Percentiles rank a stretch among this genome's conserved stretches.
phyloP scores from a whole-genome alignment of 2,113 vertebrate genomes.

The Calonectris borealis region DNA sequence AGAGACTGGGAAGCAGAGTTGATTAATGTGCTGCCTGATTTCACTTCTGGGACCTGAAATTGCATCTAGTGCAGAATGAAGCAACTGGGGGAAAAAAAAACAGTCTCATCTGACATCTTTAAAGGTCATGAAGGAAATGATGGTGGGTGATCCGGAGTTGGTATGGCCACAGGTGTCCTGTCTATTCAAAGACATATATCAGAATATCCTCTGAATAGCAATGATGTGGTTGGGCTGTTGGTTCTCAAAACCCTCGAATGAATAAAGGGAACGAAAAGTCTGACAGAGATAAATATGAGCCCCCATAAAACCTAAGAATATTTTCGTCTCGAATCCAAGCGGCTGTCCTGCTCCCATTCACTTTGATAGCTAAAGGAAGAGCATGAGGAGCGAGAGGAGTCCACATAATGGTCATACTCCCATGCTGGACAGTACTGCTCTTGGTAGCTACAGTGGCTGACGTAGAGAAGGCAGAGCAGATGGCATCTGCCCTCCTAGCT shows the following conservation, averaged over 20 bases:
- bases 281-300: neutral
- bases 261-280: neutral
- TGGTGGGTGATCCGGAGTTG: neutral
- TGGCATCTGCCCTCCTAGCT: neutral
- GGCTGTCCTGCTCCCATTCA: neutral
- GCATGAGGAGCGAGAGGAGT: neutral
- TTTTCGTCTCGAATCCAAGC: neutral
- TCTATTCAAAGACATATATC: neutral
- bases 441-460: neutral
- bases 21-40: conserved; percentile 70
- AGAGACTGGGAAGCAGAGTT: conserved; percentile 5
- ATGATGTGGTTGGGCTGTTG: neutral
- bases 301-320: neutral
- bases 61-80: conserved; percentile 52
- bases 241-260: neutral
- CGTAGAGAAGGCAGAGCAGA: fast-evolving
- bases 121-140: conserved; percentile 67
- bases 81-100: neutral
- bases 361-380: neutral
- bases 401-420: neutral
- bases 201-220: neutral
- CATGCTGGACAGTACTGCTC: neutral
- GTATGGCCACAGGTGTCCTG: conserved; percentile 22
- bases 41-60: conserved; percentile 62
- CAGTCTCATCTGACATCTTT: conserved; percentile 49